A percentile compares a stretch with the other conserved stretches of the same genome.
These are phyloP conservation scores for Thamnophis sirtalis DNA, from an alignment of 2,113 vertebrate species.

Conservation along the genomic window DNA sequence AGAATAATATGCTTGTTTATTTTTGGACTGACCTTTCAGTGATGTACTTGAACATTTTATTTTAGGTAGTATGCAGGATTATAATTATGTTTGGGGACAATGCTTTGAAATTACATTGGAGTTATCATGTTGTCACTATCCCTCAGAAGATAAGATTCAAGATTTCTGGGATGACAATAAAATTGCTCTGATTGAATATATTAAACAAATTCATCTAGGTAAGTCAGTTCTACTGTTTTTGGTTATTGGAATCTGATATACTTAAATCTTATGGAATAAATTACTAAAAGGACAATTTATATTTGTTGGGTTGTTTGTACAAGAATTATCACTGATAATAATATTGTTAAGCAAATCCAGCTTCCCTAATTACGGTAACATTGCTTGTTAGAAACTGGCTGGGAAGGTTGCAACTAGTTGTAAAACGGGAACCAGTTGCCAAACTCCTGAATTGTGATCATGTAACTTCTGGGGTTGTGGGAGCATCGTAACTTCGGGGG, in stretches of 20 bases:
- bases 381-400: background rate
- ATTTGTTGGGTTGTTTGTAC: background rate
- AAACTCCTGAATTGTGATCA: background rate
- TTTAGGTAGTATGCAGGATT: conserved; percentile 97
- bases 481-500: background rate
- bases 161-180: conserved; percentile 83
- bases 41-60: conserved; percentile 19
- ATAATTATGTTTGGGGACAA: conserved; percentile 91
- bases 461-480: background rate
- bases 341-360: background rate
- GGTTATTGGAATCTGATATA: background rate
- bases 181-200: conserved; percentile 79
- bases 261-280: background rate
- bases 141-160: conserved; percentile 72
- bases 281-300: background rate
- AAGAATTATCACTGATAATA: background rate
- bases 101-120: conserved; percentile 94
- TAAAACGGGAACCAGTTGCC: background rate
- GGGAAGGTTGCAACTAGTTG: background rate
- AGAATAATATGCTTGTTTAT: background rate
- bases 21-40: conserved; percentile 8
- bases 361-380: background rate
- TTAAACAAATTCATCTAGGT: conserved; percentile 93
- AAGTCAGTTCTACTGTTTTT: conserved; percentile 34
- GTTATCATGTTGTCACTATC: conserved; percentile 93